Conservation (phyloP, 2,888 invertebrate genomes). For the Drosophila anomalata region DNA sequence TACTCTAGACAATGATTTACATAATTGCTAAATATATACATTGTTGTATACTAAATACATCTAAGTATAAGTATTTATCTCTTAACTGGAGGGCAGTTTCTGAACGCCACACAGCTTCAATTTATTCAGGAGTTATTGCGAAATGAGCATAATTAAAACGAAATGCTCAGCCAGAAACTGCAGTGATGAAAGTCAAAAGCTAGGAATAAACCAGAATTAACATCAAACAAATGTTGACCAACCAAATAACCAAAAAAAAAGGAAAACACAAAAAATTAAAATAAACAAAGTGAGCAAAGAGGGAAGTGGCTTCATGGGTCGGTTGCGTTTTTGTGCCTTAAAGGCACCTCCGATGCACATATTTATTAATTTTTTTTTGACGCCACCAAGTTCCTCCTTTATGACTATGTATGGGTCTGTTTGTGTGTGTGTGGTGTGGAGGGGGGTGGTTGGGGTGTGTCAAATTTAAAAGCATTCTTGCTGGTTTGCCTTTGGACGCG, state of each 20-base stretch:
- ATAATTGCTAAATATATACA: conserved; percentile 1
- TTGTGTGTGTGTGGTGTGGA: neutral
- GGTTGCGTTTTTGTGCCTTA: conserved; percentile 36
- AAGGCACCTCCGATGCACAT: conserved; percentile 45
- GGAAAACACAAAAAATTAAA: conserved; percentile 21
- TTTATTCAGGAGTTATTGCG: neutral
- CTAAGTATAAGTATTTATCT: neutral
- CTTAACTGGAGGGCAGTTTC: neutral
- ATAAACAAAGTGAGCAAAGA: conserved; percentile 37
- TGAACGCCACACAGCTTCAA: neutral
- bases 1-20: conserved; percentile 1
- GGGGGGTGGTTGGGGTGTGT: conserved; percentile 12
- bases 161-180: conserved; percentile 8
- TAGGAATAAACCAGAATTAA: conserved; percentile 39
- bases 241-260: conserved; percentile 16
- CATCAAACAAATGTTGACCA: conserved; percentile 46
- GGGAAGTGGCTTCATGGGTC: conserved; percentile 30
- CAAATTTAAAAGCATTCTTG: conserved; percentile 52
- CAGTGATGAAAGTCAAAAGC: conserved; percentile 12
- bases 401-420: conserved; percentile 14
- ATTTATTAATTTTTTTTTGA: conserved; percentile 43
- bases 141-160: neutral
- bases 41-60: neutral
- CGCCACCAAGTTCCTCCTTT: conserved; percentile 13
- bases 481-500: conserved; percentile 31